Evolutionary conservation across 2,113 vertebrate genomes (phyloP), one percentile per base, ranked within the genome.

Genomic region (Cyanoderma ruficeps): DNA sequence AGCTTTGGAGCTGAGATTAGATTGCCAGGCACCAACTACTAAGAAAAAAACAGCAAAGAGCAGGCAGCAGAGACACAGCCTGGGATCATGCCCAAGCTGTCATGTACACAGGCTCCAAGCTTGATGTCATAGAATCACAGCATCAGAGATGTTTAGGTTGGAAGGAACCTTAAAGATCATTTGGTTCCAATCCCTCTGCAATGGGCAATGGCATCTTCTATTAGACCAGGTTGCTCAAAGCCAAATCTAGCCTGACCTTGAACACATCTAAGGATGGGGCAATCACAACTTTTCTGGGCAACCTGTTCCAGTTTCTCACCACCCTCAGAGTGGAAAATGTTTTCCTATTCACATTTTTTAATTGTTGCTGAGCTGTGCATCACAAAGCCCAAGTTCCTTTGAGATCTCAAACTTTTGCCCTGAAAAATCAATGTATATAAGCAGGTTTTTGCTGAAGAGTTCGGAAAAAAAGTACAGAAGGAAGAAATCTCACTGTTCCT

Each of bases 71-170:
- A 61, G 39, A 37, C 35, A 46, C 10, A 83, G 24, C 7, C 12
- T 4, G 7, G 7, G 10, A 46, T 6, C 28, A 18, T 57, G 24
- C 11, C 44, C 67, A 61, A 44, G 17, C 10, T 72, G 19, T 28
- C 33, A 64, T 3, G 0, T 27, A 27, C 1, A 0, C 47, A 33
- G 2, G 0, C 23, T 64, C 39, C 50, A 56, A 84, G 4, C 18
- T 39, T 75, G 33, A 6, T 24, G 46, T 57, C 16, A 18, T 1
- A 27, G n/a, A 67, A 60, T 24, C 46, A 39, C 33, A 21, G 24
- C 44, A 47, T 14, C 20, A 67, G 7, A 22, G 46, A 60, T 41
- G 14, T 55, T 76, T 27, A 13, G 30, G 25, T 47, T 61, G n/a
- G 55, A 69, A 55, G 13, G 24, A 61, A 55, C 17, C 10, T 31